A percentile compares a stretch with the other conserved stretches of the same genome.
phyloP scores from a whole-genome alignment of 2,888 invertebrate genomes.

The Lasioglossum oenotherae region DNA sequence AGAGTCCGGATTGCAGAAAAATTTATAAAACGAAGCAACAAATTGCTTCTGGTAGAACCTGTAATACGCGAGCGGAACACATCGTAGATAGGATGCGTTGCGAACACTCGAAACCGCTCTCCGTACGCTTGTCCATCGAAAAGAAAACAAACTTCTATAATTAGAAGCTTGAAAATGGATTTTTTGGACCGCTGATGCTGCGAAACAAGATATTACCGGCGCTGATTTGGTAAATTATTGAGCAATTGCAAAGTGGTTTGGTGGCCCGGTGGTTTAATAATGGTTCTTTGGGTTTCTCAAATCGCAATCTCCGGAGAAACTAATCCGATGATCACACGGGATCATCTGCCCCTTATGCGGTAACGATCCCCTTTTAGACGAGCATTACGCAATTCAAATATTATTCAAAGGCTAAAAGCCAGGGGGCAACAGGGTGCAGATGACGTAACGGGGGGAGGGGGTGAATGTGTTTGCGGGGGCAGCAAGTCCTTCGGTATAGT shows the following conservation, averaged over 20 bases:
- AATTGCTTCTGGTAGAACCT: constrained; percentile 12
- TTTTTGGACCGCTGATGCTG: not conserved
- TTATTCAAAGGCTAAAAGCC: constrained; percentile 84
- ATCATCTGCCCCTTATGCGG: constrained; percentile 76
- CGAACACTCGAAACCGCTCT: not conserved
- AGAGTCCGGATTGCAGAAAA: not conserved
- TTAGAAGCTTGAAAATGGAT: not conserved
- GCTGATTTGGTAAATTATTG: not conserved
- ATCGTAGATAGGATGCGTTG: not conserved
- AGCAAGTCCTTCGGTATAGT: constrained; percentile 68
- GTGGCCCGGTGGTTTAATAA: not conserved
- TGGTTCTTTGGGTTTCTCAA: not conserved
- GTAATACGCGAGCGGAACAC: not conserved
- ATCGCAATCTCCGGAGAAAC: constrained; percentile 51
- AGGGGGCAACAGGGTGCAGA: constrained; percentile 71
- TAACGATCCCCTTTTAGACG: constrained; percentile 72
- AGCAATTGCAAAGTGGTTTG: not conserved
- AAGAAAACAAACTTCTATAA: not conserved
- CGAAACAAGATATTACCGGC: not conserved
- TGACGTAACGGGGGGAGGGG: constrained; percentile 74
- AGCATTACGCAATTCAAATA: constrained; percentile 84
- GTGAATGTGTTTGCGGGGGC: constrained; percentile 61
- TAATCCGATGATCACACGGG: constrained; percentile 77
- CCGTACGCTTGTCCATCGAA: not conserved
- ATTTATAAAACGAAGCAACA: not conserved